Conservation (phyloP, 2,888 invertebrate genomes). For the Campopleginae sp. region DNA sequence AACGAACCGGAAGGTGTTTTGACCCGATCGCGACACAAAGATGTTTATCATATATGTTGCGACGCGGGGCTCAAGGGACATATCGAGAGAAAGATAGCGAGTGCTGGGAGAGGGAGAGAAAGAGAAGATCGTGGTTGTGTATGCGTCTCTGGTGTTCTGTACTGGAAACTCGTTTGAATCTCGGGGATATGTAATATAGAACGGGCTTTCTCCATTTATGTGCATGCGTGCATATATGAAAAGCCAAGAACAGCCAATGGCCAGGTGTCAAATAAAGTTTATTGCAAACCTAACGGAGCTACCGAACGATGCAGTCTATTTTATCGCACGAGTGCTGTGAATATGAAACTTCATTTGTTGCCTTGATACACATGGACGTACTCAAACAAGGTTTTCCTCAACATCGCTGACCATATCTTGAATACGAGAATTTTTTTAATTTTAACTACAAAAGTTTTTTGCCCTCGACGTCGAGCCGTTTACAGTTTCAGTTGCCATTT, state of each 20-base stretch:
- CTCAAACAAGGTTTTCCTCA: neutral
- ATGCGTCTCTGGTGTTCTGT: conserved; percentile 46
- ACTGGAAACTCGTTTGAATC: conserved; percentile 67
- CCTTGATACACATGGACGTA: conserved; percentile 18
- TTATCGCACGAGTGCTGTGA: conserved; percentile 26
- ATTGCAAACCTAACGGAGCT: conserved; percentile 67
- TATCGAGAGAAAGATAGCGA: conserved; percentile 20
- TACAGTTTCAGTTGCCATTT: too few relatives aligned
- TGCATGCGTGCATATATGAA: conserved; percentile 59
- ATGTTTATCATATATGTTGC: conserved; percentile 60
- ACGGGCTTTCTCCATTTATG: conserved; percentile 68
- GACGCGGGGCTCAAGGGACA: conserved; percentile 40
- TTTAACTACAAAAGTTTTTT: too few relatives aligned
- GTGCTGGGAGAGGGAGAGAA: conserved; percentile 17
- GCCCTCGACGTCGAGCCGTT: too few relatives aligned
- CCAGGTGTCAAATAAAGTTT: conserved; percentile 68
- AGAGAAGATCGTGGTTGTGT: conserved; percentile 5
- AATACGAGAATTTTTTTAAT: neutral
- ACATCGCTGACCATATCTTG: neutral
- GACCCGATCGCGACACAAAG: conserved; percentile 57
- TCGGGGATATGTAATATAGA: conserved; percentile 65
- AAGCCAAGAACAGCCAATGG: conserved; percentile 57
- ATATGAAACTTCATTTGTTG: conserved; percentile 52
- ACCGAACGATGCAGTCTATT: conserved; percentile 59
- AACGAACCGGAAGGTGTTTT: conserved; percentile 57